A percentile compares a stretch with the other conserved stretches of the same genome.
phyloP scores from a whole-genome alignment of 2,797 vertebrate genomes.

The Spheniscus humboldti region DNA sequence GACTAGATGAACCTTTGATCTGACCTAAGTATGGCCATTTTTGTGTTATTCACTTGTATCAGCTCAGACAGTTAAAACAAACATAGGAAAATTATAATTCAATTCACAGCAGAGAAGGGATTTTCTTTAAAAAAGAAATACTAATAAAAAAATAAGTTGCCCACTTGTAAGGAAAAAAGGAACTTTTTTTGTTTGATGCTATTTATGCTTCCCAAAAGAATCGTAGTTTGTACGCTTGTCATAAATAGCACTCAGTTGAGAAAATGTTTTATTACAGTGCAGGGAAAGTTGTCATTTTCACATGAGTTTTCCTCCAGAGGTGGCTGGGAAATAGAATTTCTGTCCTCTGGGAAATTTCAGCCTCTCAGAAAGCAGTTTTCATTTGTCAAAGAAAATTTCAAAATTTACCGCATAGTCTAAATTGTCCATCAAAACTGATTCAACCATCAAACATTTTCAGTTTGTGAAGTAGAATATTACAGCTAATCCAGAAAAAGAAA shows the following conservation, averaged over 20 bases:
- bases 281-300: conserved; percentile 4
- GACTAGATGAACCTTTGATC: neutral
- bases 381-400: conserved; percentile 23
- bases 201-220: neutral
- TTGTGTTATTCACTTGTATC: neutral
- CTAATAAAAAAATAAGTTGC: neutral
- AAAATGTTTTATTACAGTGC: neutral
- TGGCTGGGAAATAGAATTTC: conserved; percentile 20
- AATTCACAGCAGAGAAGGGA: neutral
- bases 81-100: neutral
- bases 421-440: neutral
- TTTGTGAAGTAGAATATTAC: neutral
- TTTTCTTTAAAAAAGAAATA: neutral
- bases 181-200: neutral
- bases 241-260: neutral
- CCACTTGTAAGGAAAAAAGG: neutral
- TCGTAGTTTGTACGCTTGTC: neutral
- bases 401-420: neutral
- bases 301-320: conserved; percentile 11
- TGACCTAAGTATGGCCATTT: neutral
- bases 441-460: neutral
- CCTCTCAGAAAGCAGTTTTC: conserved; percentile 13
- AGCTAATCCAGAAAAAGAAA: neutral
- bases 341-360: conserved; percentile 32
- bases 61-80: neutral